A percentile compares a stretch with the other conserved stretches of the same genome.
Conservation (phyloP, 2,113 vertebrate genomes). For the Pluvialis apricaria region DNA sequence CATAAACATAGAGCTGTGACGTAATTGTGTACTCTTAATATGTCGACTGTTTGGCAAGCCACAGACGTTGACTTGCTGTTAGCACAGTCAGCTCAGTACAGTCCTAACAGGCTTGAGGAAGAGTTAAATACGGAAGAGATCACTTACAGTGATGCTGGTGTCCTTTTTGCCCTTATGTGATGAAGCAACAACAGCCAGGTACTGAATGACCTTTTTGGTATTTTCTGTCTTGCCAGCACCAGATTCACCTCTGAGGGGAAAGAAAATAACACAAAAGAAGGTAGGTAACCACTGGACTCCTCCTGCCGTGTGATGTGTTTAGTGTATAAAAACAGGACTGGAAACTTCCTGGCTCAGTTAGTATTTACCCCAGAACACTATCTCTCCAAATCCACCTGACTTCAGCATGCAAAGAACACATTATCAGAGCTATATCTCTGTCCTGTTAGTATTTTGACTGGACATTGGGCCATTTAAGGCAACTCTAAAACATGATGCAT, state of each 20-base stretch:
- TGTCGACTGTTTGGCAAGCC: neutral
- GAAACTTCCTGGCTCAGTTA: neutral
- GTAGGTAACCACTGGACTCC: neutral
- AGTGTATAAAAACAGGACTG: neutral
- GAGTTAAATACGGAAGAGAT: neutral
- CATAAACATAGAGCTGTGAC: slow-evolving; percentile 14
- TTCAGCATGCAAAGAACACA: neutral
- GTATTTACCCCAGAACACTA: neutral
- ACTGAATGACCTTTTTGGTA: slow-evolving; percentile 97
- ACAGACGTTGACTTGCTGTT: neutral
- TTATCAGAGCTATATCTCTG: neutral
- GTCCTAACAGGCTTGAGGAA: neutral
- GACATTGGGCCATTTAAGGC: slow-evolving; percentile 25
- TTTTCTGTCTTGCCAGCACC: slow-evolving; percentile 96
- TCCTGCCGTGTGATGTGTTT: neutral
- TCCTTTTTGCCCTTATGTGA: slow-evolving; percentile 97
- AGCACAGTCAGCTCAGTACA: neutral
- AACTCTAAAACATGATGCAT: neutral
- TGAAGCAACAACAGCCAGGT: slow-evolving; percentile 92
- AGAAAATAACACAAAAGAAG: slow-evolving; percentile 9
- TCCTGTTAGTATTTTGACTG: neutral
- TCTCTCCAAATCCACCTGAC: neutral
- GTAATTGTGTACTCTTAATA: neutral
- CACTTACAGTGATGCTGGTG: slow-evolving; percentile 86
- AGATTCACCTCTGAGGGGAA: slow-evolving; percentile 85